A percentile compares a stretch with the other conserved stretches of the same genome.
Conservation (phyloP, 2,888 invertebrate genomes). For the Athalia rosae region DNA sequence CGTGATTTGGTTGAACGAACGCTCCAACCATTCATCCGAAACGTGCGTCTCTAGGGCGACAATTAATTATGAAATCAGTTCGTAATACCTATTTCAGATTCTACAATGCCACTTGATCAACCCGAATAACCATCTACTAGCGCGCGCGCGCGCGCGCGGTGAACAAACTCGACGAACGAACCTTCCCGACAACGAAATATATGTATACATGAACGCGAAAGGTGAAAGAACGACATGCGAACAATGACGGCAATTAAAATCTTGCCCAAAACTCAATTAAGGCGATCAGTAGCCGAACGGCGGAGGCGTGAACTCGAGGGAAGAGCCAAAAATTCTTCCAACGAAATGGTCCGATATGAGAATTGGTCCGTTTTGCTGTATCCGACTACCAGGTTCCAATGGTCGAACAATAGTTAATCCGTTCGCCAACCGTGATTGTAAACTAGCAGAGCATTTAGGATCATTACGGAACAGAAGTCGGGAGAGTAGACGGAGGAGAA, state of each 20-base stretch:
- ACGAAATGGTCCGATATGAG: conserved; percentile 25
- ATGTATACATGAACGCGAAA: conserved; percentile 11
- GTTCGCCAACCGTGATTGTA: neutral
- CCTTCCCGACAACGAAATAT: neutral
- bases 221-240: conserved; percentile 32
- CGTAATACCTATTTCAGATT: neutral
- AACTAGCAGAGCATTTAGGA: neutral
- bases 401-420: neutral
- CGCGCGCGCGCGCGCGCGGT: neutral
- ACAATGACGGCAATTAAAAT: conserved; percentile 32
- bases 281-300: neutral
- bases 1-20: neutral
- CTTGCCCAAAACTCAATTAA: conserved; percentile 36
- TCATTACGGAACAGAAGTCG: neutral
- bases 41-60: neutral
- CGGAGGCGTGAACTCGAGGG: neutral
- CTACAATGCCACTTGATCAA: neutral
- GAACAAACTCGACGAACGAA: neutral
- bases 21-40: neutral
- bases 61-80: neutral
- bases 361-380: neutral
- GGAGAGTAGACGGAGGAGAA: neutral
- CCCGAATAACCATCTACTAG: neutral
- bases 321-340: conserved; percentile 15
- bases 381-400: neutral